These are phyloP conservation scores for Nomada ferruginata DNA, from an alignment of 2,888 invertebrate species.

Conservation along the genomic window DNA sequence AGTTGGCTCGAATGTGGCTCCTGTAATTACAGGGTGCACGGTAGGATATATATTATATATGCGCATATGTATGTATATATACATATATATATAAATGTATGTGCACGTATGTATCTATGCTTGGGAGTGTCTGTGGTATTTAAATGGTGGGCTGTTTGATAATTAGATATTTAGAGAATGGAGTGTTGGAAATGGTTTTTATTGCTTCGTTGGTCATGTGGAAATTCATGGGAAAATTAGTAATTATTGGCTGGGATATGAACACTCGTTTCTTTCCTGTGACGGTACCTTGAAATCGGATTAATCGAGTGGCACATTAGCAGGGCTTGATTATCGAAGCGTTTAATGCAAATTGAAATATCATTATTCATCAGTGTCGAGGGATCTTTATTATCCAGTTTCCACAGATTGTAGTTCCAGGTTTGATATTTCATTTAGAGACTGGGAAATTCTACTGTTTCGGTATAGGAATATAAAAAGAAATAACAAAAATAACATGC, in stretches of 20 bases:
- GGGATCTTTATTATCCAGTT: neutral
- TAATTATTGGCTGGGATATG: conserved; percentile 14
- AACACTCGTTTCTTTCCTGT: neutral
- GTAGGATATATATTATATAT: neutral
- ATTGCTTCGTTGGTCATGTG: neutral
- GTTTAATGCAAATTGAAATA: neutral
- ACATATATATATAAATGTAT: neutral
- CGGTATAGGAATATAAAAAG: no score
- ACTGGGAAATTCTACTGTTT: neutral
- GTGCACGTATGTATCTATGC: no score
- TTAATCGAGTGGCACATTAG: neutral
- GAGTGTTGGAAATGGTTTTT: neutral
- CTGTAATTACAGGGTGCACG: conserved; percentile 15
- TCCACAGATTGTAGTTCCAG: neutral
- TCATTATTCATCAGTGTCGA: no score
- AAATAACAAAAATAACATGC: no score
- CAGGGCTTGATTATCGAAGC: neutral
- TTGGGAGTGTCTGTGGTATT: neutral
- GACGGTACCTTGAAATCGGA: neutral
- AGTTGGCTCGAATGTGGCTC: conserved; percentile 6
- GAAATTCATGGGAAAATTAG: neutral
- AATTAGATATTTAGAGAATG: conserved; percentile 17
- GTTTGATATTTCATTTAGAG: neutral
- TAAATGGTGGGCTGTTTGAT: conserved; percentile 10
- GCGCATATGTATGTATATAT: no score